Evolutionary conservation across 2,113 vertebrate species (phyloP).

Genomic region (Oreotrochilus melanogaster): DNA sequence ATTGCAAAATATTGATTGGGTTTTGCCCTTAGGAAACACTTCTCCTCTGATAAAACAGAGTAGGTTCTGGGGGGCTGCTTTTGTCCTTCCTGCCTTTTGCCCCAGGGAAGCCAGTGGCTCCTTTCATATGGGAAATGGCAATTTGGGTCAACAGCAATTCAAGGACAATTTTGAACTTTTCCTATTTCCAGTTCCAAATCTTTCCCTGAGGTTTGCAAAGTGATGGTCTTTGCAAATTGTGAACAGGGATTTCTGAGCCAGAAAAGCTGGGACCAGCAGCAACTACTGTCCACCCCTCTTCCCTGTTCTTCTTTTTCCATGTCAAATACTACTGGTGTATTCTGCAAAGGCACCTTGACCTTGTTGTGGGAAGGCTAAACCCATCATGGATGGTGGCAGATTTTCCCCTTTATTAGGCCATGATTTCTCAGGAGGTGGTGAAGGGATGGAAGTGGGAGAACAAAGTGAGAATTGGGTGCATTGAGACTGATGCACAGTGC

Average conservation of each 20-base stretch:
- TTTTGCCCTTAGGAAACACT: slow-evolving; percentile 53
- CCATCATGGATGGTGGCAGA: background rate
- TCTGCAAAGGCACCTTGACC: background rate
- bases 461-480: background rate
- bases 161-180: background rate
- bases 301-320: background rate
- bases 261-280: background rate
- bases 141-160: slow-evolving; percentile 44
- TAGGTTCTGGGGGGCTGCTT: slow-evolving; percentile 9
- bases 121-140: slow-evolving; percentile 19
- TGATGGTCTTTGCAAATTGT: background rate
- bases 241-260: background rate
- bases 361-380: background rate
- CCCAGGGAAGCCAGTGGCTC: background rate
- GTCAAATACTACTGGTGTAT: background rate
- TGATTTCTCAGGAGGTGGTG: background rate
- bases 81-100: slow-evolving; percentile 33
- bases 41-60: slow-evolving; percentile 40
- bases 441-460: background rate
- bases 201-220: background rate
- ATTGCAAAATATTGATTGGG: slow-evolving; percentile 68
- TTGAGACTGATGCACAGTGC: background rate
- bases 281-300: background rate
- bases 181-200: background rate
- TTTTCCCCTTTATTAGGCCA: background rate